Conservation (phyloP, 2,113 vertebrate genomes). For the Odontesthes bonariensis region DNA sequence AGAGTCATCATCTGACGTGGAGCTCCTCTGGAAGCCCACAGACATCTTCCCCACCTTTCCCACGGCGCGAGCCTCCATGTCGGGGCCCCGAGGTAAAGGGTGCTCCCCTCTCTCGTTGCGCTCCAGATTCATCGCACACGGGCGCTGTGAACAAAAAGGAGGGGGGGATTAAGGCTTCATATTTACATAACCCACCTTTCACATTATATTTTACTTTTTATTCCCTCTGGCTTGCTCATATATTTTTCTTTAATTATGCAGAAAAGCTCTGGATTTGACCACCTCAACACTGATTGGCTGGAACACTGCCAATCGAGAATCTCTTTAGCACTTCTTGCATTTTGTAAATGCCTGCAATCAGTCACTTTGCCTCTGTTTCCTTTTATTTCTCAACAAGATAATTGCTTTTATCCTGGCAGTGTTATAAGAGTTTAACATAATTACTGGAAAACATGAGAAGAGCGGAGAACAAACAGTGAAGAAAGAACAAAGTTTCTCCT, state of each 20-base stretch:
- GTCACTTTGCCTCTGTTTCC: constrained; percentile 27
- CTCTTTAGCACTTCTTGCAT: constrained; percentile 20
- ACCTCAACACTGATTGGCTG: constrained; percentile 20
- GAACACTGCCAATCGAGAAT: constrained; percentile 25
- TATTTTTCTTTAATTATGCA: constrained; percentile 8
- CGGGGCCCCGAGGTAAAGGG: constrained; percentile 73
- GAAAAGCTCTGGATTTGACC: constrained; percentile 15
- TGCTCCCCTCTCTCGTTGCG: constrained; percentile 72
- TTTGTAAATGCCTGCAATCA: constrained; percentile 24
- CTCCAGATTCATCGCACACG: constrained; percentile 84
- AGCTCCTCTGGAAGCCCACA: constrained; percentile 93
- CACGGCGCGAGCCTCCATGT: constrained; percentile 89
- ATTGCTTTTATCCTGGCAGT: constrained; percentile 16
- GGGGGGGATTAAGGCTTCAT: constrained; percentile 10
- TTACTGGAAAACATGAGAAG: constrained; percentile 8
- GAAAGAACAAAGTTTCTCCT: constrained; percentile 13
- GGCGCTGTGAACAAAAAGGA: constrained; percentile 71
- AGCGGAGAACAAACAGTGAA: constrained; percentile 7
- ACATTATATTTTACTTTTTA: not conserved
- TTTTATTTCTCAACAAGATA: constrained; percentile 38
- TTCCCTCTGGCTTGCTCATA: constrained; percentile 5
- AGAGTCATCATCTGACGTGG: constrained; percentile 94
- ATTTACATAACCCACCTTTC: not conserved
- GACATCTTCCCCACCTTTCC: constrained; percentile 82
- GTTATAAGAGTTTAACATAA: constrained; percentile 29